A percentile compares a stretch with the other conserved stretches of the same genome.
Evolutionary conservation across 2,888 invertebrate genomes (phyloP).

Genomic region (Drosophila quasianomalipes): DNA sequence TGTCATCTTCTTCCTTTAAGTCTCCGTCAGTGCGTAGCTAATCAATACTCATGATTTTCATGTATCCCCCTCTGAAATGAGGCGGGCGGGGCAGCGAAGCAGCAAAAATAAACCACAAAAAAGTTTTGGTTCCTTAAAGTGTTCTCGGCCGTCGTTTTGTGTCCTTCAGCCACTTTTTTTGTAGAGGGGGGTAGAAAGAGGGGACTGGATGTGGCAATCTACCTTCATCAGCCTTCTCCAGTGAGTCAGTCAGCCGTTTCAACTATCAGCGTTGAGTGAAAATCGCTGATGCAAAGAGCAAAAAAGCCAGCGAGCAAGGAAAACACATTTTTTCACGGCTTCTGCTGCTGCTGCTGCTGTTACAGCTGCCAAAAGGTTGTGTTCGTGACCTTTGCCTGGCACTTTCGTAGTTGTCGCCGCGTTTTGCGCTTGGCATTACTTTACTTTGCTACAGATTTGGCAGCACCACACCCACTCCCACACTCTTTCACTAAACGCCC

Average conservation of each 20-base stretch:
- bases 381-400: constrained; percentile 77
- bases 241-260: constrained; percentile 54
- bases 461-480: constrained; percentile 31
- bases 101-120: constrained; percentile 48
- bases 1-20: constrained; percentile 16
- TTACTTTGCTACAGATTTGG: constrained; percentile 72
- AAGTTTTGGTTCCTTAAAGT: constrained; percentile 50
- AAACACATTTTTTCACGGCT: constrained; percentile 47
- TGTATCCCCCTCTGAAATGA: constrained; percentile 1
- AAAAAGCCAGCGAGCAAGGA: constrained; percentile 28
- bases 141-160: constrained; percentile 28
- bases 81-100: constrained; percentile 24
- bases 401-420: constrained; percentile 72
- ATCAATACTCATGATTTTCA: constrained; percentile 61
- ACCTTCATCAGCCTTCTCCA: constrained; percentile 59
- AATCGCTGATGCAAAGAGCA: constrained; percentile 73
- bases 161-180: constrained; percentile 39
- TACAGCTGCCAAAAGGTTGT: constrained; percentile 76
- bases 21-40: constrained; percentile 54
- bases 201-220: constrained; percentile 31
- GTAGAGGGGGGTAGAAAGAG: neutral
- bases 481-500: neutral
- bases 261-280: constrained; percentile 76
- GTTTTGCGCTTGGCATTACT: constrained; percentile 64
- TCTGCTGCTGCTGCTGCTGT: constrained; percentile 46